Conservation (phyloP, 2,797 vertebrate species). For the Helostoma temminkii region DNA sequence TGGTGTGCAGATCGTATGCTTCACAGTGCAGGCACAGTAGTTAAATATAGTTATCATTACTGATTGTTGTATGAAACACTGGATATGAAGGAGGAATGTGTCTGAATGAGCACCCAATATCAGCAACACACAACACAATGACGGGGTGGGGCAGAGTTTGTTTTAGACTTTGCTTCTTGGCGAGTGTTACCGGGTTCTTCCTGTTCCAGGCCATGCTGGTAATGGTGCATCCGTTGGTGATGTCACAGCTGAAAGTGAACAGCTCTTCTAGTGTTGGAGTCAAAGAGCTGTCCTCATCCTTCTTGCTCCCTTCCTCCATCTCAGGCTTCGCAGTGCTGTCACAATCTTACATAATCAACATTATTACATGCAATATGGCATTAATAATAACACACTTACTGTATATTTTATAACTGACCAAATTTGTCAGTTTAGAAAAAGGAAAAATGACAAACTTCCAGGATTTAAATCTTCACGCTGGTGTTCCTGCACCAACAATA, state of each 20-base stretch:
- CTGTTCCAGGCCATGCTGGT: slow-evolving; percentile 91
- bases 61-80: not conserved
- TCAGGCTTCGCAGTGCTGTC: slow-evolving; percentile 9
- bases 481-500: not conserved
- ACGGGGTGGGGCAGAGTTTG: not conserved
- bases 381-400: not conserved
- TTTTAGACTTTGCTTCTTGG: not conserved
- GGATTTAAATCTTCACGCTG: not conserved
- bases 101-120: not conserved
- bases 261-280: slow-evolving; percentile 84
- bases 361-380: not conserved
- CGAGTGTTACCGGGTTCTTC: slow-evolving; percentile 83
- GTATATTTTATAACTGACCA: not conserved
- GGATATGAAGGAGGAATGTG: too few relatives aligned
- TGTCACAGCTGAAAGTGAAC: slow-evolving; percentile 87
- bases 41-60: too few relatives aligned
- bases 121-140: not conserved
- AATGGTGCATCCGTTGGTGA: slow-evolving; percentile 84
- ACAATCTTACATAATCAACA: slow-evolving; percentile 67
- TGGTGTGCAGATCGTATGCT: not conserved
- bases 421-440: not conserved
- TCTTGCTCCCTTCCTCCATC: slow-evolving; percentile 36
- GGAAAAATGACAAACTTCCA: not conserved
- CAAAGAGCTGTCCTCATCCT: slow-evolving; percentile 25
- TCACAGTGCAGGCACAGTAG: not conserved